These are phyloP conservation scores for Caretta caretta DNA, from an alignment of 2,113 vertebrate genomes.

Conservation along the genomic window DNA sequence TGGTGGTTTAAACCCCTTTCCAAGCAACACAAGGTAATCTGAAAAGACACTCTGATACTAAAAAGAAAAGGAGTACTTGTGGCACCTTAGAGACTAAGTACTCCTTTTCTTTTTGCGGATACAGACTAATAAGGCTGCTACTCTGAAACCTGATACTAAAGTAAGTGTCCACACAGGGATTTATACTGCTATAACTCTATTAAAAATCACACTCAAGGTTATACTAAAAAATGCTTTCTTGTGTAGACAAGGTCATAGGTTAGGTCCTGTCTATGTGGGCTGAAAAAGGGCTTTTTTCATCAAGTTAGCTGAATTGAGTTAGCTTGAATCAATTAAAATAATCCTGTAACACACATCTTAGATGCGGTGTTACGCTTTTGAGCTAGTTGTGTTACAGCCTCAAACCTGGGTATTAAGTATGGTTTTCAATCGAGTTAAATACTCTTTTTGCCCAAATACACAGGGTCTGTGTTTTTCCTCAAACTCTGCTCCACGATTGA, in stretches of 20 bases:
- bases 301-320: conserved; percentile 13
- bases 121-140: no score
- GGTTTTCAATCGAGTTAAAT: neutral
- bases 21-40: neutral
- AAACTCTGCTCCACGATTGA: neutral
- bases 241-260: neutral
- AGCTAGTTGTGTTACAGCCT: neutral
- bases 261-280: conserved; percentile 4
- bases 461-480: neutral
- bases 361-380: neutral
- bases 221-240: neutral
- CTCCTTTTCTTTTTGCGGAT: no score
- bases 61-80: neutral
- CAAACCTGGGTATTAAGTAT: neutral
- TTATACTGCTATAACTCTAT: neutral
- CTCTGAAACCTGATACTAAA: neutral
- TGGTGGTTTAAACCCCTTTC: neutral
- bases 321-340: neutral
- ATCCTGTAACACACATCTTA: neutral
- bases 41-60: neutral
- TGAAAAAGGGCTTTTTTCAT: neutral
- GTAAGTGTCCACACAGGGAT: neutral
- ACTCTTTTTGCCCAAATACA: neutral
- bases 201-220: no score
- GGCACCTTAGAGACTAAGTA: no score